phyloP scores from a whole-genome alignment of 2,797 vertebrate genomes.

The Scleropages formosus region DNA sequence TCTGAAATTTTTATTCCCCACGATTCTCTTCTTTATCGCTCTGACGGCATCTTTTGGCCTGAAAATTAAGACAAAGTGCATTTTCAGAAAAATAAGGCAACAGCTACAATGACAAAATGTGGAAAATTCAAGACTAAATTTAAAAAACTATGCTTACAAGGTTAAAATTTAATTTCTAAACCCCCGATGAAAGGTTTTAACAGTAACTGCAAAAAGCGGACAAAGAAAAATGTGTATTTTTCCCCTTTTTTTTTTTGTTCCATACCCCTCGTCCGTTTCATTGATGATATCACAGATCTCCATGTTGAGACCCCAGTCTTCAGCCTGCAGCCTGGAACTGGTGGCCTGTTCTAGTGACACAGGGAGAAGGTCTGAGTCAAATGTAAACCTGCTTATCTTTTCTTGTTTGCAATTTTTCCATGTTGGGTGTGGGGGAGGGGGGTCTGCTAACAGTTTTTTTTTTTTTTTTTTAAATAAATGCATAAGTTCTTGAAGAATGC shows the following conservation, averaged over 20 bases:
- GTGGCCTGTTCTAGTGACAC: slow-evolving; percentile 83
- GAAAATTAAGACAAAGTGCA: slow-evolving; percentile 31
- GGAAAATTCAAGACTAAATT: background rate
- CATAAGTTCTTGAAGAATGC: no score
- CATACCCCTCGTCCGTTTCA: slow-evolving; percentile 92
- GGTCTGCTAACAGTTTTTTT: background rate
- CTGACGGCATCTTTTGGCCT: slow-evolving; percentile 92
- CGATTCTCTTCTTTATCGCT: slow-evolving; percentile 90
- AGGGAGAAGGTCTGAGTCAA: background rate
- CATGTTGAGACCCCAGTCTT: slow-evolving; percentile 96
- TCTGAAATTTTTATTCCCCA: slow-evolving; percentile 92
- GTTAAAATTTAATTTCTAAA: slow-evolving; percentile 9
- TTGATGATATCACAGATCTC: slow-evolving; percentile 99
- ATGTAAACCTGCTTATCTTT: background rate
- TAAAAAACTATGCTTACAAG: slow-evolving; percentile 27
- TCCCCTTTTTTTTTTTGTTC: background rate
- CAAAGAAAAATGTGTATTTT: background rate
- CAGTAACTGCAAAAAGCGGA: background rate
- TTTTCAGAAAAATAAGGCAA: background rate
- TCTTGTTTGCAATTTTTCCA: background rate
- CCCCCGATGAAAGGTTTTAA: background rate
- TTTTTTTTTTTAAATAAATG: no score
- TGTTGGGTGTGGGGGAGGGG: background rate
- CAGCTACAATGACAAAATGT: background rate
- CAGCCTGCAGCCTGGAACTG: slow-evolving; percentile 71